These are phyloP conservation scores for Folsomia manolachei DNA, from an alignment of 2,888 invertebrate species.

Conservation along the genomic window DNA sequence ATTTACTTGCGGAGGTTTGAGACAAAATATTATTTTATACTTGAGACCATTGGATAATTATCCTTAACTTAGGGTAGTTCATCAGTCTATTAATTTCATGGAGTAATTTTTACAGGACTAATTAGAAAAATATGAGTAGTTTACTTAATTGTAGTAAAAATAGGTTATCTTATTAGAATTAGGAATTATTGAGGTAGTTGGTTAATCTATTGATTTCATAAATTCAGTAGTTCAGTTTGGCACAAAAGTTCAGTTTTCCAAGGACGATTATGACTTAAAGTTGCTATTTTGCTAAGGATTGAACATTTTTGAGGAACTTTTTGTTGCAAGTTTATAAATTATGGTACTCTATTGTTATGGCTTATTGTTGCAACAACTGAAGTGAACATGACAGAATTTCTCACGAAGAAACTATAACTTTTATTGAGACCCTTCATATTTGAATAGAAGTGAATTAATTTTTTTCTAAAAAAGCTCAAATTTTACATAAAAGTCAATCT, in stretches of 20 bases:
- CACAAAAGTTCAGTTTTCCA: neutral
- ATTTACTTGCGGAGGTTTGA: no score
- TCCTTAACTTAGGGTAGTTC: no score
- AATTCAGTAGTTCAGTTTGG: neutral
- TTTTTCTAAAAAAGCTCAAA: neutral
- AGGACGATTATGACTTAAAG: neutral
- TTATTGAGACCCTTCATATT: no score
- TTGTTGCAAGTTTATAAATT: neutral
- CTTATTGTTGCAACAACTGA: no score
- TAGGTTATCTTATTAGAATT: no score
- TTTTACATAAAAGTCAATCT: neutral
- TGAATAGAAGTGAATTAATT: no score
- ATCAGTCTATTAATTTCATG: neutral
- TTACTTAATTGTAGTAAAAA: neutral
- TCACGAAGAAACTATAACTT: no score
- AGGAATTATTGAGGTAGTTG: neutral
- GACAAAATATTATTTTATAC: neutral
- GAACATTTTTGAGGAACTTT: neutral
- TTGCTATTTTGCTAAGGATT: neutral
- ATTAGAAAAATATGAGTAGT: neutral
- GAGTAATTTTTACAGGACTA: neutral
- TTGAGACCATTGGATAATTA: neutral
- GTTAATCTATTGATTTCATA: neutral
- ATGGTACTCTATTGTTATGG: neutral
- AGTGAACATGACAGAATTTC: no score